Conservation (phyloP, 2,888 invertebrate genomes). For the Caenorhabditis sulstoni region DNA sequence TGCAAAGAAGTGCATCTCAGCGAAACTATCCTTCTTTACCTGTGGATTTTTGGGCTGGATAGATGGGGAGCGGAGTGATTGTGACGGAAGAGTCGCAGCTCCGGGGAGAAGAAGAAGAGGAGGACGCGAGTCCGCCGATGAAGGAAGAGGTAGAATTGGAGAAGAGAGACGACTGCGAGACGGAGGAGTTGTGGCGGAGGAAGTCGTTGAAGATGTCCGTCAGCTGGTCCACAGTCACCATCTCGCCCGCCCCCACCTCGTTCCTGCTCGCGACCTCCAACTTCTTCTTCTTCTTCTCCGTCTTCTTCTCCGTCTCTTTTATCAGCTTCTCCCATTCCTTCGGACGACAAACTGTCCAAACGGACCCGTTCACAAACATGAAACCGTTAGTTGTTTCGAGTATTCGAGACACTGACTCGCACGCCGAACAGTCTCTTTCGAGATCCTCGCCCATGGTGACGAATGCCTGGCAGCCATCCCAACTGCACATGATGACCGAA, state of each 20-base stretch:
- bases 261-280: too few relatives aligned
- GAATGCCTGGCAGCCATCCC: conserved; percentile 52
- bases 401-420: conserved; percentile 5
- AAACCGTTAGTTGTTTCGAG: conserved; percentile 27
- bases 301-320: neutral
- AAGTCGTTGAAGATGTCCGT: conserved; percentile 34
- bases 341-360: conserved; percentile 39
- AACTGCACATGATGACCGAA: conserved; percentile 26
- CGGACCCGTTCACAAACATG: conserved; percentile 5
- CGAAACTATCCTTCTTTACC: too few relatives aligned
- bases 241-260: neutral
- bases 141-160: conserved; percentile 20
- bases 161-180: conserved; percentile 31
- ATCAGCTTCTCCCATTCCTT: conserved; percentile 26
- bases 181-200: conserved; percentile 24
- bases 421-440: neutral
- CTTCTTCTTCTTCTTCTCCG: neutral
- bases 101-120: conserved; percentile 16
- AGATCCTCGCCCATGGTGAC: conserved; percentile 19
- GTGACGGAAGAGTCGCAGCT: conserved; percentile 37
- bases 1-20: too few relatives aligned
- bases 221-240: conserved; percentile 27
- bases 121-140: conserved; percentile 1
- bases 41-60: conserved; percentile 29
- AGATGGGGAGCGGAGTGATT: conserved; percentile 34